Evolutionary conservation across 2,888 invertebrate species (phyloP), one percentile per base, ranked within the genome.

Genomic region (Mythimna loreyi): DNA sequence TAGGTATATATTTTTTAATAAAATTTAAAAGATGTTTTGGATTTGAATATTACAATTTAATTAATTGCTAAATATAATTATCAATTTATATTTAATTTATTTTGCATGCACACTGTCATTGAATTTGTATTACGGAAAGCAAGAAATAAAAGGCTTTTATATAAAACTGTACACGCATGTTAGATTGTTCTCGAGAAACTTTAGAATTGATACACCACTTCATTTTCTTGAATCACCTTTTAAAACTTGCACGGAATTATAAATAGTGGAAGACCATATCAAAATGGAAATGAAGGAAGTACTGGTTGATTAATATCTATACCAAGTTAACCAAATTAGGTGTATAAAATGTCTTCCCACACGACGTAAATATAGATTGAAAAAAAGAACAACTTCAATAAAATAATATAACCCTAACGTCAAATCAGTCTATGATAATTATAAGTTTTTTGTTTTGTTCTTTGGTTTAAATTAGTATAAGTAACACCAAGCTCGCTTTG

Each of bases 191-290:
- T 58, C 13, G n/a, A 56, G 40, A 49, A n/a, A 40, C 13, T 16
- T 43, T 25, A 58, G 28, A 36, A 69, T 53, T 50, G 23, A 67
- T 63, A 66, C n/a, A 63, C 45, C 40, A 52, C 61, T 66, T 61
- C 2, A 73, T 80, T 67, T 82, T 71, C 72, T 72, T 75, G 78
- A 80, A 67, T 78, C 47, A 19, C 82, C 82, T 69, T 80, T 69
- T 71, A 71, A 47, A 69, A 72, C 62, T 67, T 23, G 56, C 36
- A 49, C 58, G 9, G 67, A 70, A 70, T 78, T 70, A 70, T 75
- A 61, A 80, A 74, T 70, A 74, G 43, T 68, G 13, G 60, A 45
- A 56, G 56, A 58, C 75, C 70, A 65, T 75, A 75, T 50, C 9
- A 47, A 71, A 71, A 81, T 82, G 66, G 62, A 75, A 77, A 70